Conservation (phyloP, 2,113 vertebrate species). For the Eclectus roratus region DNA sequence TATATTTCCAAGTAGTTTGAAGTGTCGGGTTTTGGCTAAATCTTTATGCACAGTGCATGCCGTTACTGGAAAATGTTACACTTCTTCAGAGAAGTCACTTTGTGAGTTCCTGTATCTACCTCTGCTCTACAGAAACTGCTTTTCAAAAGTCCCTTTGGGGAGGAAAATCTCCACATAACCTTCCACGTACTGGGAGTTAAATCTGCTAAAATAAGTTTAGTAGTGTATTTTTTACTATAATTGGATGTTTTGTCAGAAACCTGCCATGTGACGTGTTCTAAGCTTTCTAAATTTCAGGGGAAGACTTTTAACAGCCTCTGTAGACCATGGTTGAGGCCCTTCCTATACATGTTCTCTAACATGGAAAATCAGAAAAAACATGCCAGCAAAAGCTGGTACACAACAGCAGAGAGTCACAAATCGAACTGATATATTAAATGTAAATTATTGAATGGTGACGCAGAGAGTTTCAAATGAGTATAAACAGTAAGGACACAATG, state of each 20-base stretch:
- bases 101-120: not conserved
- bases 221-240: not conserved
- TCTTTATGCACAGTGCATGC: not conserved
- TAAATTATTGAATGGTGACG: not conserved
- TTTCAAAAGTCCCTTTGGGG: not conserved
- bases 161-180: not conserved
- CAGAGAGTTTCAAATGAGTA: not conserved
- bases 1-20: not conserved
- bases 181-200: not conserved
- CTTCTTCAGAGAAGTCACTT: not conserved
- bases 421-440: not conserved
- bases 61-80: not conserved
- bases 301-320: not conserved
- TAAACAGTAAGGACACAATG: not conserved
- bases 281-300: not conserved
- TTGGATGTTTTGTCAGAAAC: not conserved
- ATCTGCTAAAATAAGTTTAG: not conserved
- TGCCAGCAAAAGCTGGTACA: not conserved
- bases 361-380: not conserved
- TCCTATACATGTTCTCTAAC: not conserved
- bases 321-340: not conserved
- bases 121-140: not conserved
- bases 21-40: not conserved
- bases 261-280: rapidly evolving
- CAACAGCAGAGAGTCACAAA: not conserved